Evolutionary conservation across 2,797 vertebrate genomes (phyloP).

Genomic region (Sphenodon punctatus): DNA sequence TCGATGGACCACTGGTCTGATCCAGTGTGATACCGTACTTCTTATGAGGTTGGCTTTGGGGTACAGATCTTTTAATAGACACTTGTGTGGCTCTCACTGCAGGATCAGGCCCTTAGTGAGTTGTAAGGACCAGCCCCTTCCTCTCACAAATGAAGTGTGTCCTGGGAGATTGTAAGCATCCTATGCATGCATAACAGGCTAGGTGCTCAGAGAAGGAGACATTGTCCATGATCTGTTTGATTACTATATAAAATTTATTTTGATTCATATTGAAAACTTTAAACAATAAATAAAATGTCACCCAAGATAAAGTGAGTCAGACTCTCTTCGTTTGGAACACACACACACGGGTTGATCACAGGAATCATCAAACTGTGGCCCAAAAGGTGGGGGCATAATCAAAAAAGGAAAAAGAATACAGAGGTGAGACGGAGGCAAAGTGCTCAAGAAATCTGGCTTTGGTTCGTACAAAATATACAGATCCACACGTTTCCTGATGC

Average conservation of each 20-base stretch:
- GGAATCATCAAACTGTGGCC: background rate
- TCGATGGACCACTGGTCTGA: too few relatives aligned
- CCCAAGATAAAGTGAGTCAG: constrained; percentile 10
- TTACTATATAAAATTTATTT: constrained; percentile 66
- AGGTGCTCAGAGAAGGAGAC: background rate
- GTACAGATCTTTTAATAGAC: too few relatives aligned
- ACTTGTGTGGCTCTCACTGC: too few relatives aligned
- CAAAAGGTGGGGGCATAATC: background rate
- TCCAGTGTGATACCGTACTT: too few relatives aligned
- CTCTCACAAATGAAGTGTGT: background rate
- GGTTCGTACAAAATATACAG: constrained; percentile 32
- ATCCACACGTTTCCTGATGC: background rate
- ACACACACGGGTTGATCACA: background rate
- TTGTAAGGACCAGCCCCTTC: background rate
- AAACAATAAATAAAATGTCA: constrained; percentile 65
- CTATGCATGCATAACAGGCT: background rate
- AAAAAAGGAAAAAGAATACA: constrained; percentile 4
- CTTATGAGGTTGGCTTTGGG: too few relatives aligned
- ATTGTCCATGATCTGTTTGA: background rate
- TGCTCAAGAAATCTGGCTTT: constrained; percentile 52
- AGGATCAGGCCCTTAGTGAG: background rate
- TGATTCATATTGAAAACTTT: constrained; percentile 53
- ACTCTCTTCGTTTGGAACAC: constrained; percentile 7
- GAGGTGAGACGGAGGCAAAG: constrained; percentile 27
- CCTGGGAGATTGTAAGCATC: too few relatives aligned